phyloP scores from a whole-genome alignment of 2,797 vertebrate genomes.

The Ciconia nigra region DNA sequence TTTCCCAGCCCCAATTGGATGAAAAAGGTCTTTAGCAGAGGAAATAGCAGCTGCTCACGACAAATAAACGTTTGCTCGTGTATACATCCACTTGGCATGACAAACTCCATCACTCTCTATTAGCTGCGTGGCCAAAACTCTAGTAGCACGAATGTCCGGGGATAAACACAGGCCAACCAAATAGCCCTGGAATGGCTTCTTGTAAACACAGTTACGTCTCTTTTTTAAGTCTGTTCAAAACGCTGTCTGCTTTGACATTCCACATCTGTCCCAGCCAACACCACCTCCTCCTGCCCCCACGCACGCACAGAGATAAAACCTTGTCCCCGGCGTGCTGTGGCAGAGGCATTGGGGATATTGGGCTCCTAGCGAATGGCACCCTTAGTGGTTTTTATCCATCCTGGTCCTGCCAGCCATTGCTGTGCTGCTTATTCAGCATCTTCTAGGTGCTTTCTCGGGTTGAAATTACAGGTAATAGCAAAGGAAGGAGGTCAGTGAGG shows the following conservation, averaged over 20 bases:
- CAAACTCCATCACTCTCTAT: not conserved
- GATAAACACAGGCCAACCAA: conserved; percentile 25
- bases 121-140: not conserved
- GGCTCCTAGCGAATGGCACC: not conserved
- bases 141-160: not conserved
- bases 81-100: not conserved
- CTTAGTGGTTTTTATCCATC: not conserved
- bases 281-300: not conserved
- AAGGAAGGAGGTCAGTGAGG: not conserved
- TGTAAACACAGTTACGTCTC: not conserved
- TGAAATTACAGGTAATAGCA: not conserved
- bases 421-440: not conserved
- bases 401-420: not conserved
- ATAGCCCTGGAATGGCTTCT: not conserved
- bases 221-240: not conserved
- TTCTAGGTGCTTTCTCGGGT: not conserved
- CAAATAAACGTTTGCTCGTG: not conserved
- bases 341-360: accelerated
- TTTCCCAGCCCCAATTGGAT: not conserved
- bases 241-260: not conserved
- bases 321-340: accelerated
- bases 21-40: not conserved
- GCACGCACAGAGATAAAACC: accelerated
- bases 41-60: not conserved
- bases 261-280: not conserved